Evolutionary conservation across 2,113 vertebrate species (phyloP), one percentile per base, ranked within the genome.

Genomic region (Egretta garzetta): DNA sequence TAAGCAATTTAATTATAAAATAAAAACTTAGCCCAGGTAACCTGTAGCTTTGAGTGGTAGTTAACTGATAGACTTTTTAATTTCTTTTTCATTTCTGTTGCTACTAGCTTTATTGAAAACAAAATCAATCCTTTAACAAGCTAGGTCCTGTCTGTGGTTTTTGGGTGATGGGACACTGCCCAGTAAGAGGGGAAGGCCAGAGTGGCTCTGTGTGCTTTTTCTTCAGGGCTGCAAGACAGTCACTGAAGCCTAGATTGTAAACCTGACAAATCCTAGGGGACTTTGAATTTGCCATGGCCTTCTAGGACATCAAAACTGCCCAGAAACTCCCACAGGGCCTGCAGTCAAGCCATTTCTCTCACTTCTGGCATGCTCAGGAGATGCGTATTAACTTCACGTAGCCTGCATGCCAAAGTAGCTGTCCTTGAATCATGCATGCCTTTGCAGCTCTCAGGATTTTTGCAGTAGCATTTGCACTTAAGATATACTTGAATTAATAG

Each of bases 1-100:
- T 91, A 96, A 96, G 72, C 55, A 96, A 89, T 95, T 96, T 97
- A 93, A 92, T 68, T 96, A 72, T 64, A 93, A 93, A 85, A 87
- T 6, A 6, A 91, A 92, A 82, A 77, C 20, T 76, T 71, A 67
- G 24, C 63, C 85, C 55, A 79, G 43, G 60, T 95, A 94, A 73
- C 39, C 20, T 80, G 30, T 90, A 95, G 55, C 74, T 97, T 90
- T 81, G 52, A 88, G 63, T 71, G 32, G 16, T 84, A 88, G 27
- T 66, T 96, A 96, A 56, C 12, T 30, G 49, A 53, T 11, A 56
- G 14, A 59, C 45, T 72, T 83, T 52, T 2, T 11, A 12, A 50
- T 23, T 9, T 12, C 5, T 59, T 90, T 92, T 90, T 47, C 1
- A 52, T 27, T 93, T 67, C 14, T 84, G 4, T 53, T 91, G 26